Evolutionary conservation across 92 coral and sea anemone species (phyloP), one percentile per base, ranked within the genome.

Genomic region (Porites lobata): DNA sequence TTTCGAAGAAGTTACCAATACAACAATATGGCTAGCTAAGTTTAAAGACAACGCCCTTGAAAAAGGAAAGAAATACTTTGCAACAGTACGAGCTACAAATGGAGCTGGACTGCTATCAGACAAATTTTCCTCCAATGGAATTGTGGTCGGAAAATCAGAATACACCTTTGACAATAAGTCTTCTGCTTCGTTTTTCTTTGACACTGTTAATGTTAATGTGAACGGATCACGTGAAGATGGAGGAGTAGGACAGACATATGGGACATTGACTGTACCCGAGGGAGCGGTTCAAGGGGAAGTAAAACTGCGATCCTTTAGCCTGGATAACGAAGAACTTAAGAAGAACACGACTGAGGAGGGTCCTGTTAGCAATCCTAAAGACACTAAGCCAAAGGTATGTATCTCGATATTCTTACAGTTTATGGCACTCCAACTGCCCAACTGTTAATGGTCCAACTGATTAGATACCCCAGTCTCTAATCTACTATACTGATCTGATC

Each of bases 91-190:
- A 50, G 98, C 98, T 0, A 90, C 96, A 59, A 97, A 97, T 84
- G 98, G 88, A 19, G 99, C 99, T 50, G 99, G 99, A 8, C 69
- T 97, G 6, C 69, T 94, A 68, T 97, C 99, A 8, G 92, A 90
- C 8, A 91, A 92, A 29, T 72, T 94, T 81, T 94, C 98, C 2
- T 95, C 99, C 7, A 86, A 97, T 65, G 99, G 99, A 47, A 92
- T 97, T 22, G 91, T 92, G 11, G 98, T 97, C n/a, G 99, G 99
- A 67, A 97, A 97, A 79, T 94, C 99, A 1, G 99, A 97, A 81
- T 97, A 95, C 75, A 63, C 92, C 57, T 97, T 97, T 68, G 94
- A 94, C 65, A 94, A 95, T 51, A 72, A 92, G 10, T 90, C 98
- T 10, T 88, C 96, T 9, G 99, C 96, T 15, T 94, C 97, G 58